phyloP scores from a whole-genome alignment of 2,797 vertebrate species.

The Meriones psammophilus region DNA sequence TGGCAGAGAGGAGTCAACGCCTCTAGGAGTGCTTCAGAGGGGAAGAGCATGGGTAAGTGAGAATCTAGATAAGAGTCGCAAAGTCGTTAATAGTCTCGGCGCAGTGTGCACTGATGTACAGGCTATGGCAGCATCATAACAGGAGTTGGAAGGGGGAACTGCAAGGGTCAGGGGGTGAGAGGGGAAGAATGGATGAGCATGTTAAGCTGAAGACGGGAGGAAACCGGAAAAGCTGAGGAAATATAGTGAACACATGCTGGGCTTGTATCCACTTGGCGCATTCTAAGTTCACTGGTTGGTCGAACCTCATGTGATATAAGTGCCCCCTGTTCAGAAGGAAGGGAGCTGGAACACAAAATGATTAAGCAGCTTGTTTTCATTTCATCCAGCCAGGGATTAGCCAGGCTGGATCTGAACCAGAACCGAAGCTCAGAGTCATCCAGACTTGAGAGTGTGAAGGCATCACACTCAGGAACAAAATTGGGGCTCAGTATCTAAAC shows the following conservation, averaged over 20 bases:
- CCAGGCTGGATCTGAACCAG: background rate
- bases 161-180: background rate
- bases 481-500: background rate
- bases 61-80: slow-evolving; percentile 22
- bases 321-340: background rate
- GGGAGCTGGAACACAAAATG: background rate
- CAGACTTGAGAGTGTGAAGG: slow-evolving; percentile 19
- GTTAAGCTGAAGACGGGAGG: background rate
- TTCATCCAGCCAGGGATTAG: background rate
- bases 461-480: background rate
- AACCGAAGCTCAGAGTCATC: background rate
- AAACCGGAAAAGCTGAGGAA: background rate
- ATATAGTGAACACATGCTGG: background rate
- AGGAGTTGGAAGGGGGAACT: slow-evolving; percentile 14
- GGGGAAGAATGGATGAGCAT: background rate
- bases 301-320: background rate
- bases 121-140: background rate
- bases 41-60: background rate
- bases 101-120: background rate
- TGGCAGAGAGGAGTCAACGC: background rate
- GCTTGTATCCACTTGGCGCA: background rate
- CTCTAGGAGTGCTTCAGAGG: background rate
- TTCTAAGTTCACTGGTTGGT: background rate
- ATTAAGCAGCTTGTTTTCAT: background rate
- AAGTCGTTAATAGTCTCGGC: background rate